Conservation (phyloP, 2,113 vertebrate species). For the Gymnogyps californianus region DNA sequence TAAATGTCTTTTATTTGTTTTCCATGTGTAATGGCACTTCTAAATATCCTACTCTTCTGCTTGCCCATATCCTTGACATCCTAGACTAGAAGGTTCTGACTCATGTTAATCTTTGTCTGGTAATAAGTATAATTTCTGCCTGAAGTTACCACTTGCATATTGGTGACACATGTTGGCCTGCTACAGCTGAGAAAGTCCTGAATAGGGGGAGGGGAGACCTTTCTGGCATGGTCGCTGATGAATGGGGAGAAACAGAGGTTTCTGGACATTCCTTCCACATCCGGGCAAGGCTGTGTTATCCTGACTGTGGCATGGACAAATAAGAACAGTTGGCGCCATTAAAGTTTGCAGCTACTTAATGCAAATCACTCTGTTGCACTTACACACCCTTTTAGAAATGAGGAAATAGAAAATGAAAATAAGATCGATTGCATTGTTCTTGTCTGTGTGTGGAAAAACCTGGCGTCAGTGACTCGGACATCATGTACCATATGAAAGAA, state of each 20-base stretch:
- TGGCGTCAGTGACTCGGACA: background rate
- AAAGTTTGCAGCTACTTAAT: background rate
- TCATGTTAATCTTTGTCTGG: background rate
- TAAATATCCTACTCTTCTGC: background rate
- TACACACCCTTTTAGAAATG: fast-evolving
- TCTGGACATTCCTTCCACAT: background rate
- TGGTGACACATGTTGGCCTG: background rate
- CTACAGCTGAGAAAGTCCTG: background rate
- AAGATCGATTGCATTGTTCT: background rate
- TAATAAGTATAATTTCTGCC: background rate
- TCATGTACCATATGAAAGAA: background rate
- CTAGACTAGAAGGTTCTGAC: background rate
- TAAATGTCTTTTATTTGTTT: background rate
- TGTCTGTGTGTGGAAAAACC: background rate
- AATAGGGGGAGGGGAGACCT: background rate
- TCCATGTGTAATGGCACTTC: background rate
- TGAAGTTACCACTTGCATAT: background rate
- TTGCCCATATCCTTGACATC: background rate
- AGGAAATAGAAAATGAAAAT: background rate
- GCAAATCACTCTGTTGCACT: background rate
- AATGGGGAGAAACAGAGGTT: background rate
- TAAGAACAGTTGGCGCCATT: background rate
- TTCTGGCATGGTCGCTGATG: background rate
- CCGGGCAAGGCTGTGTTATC: background rate
- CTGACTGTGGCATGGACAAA: background rate